These are phyloP conservation scores for Camelus dromedarius DNA, from an alignment of 2,113 vertebrate species.

Conservation along the genomic window DNA sequence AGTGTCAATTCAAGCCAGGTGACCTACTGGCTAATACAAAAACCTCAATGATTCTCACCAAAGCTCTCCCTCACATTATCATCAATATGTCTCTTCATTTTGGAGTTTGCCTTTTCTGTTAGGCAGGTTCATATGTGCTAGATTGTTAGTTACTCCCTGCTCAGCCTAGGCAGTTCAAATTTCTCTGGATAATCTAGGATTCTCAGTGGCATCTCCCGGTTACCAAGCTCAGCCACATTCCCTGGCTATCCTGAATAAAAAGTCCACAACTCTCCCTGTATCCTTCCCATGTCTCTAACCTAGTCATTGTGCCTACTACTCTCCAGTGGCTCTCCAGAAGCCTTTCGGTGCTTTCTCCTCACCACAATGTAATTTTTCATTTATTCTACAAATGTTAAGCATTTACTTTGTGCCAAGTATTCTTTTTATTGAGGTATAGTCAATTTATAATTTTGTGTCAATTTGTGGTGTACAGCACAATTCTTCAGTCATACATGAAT, in stretches of 20 bases:
- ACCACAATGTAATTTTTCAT: background rate
- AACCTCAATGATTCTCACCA: background rate
- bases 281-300: background rate
- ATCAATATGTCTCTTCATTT: background rate
- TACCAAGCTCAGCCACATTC: background rate
- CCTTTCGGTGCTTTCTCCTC: background rate
- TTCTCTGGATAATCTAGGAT: background rate
- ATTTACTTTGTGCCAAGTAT: background rate
- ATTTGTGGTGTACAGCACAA: too few relatives aligned
- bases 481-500: too few relatives aligned
- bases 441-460: too few relatives aligned
- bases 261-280: background rate
- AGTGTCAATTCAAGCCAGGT: background rate
- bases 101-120: background rate
- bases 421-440: too few relatives aligned
- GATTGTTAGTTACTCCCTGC: background rate
- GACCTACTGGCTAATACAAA: background rate
- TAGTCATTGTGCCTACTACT: background rate
- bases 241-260: background rate
- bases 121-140: background rate
- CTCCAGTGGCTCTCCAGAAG: background rate
- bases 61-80: background rate
- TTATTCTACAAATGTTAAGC: background rate
- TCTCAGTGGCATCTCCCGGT: background rate
- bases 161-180: background rate